Evolutionary conservation across 37 sponge, comb jelly and placozoan species (phyloP).

Genomic region (Axinella damicornis): DNA sequence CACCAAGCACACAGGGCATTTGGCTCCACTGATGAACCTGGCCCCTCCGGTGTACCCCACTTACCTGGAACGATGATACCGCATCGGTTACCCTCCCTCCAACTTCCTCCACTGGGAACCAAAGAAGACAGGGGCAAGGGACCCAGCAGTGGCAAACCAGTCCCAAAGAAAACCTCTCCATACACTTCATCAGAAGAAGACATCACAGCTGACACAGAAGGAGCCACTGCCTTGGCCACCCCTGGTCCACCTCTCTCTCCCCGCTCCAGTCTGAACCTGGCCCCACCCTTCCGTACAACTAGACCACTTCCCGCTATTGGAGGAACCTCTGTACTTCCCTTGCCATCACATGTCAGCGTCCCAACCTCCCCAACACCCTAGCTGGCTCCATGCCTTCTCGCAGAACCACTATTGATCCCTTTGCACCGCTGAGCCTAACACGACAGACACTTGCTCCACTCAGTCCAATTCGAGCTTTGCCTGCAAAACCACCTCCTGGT

Average conservation of each 20-base stretch:
- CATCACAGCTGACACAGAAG: background rate
- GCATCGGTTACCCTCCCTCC: conserved; percentile 27
- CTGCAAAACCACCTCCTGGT: background rate
- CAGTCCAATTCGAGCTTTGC: background rate
- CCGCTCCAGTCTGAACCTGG: background rate
- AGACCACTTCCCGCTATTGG: conserved; percentile 27
- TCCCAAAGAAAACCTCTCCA: conserved; percentile 44
- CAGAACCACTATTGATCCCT: conserved; percentile 30
- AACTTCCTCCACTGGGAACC: background rate
- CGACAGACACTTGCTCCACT: background rate
- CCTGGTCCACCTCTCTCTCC: background rate
- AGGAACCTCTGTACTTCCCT: conserved; percentile 18
- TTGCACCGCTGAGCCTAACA: conserved; percentile 28
- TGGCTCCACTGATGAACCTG: background rate
- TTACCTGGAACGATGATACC: conserved; percentile 58
- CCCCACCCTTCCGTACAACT: conserved; percentile 17
- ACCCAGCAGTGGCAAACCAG: conserved; percentile 42
- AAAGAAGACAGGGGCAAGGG: conserved; percentile 50
- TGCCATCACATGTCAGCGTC: background rate
- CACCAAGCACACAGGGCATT: conserved; percentile 46
- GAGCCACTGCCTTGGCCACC: background rate
- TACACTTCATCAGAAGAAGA: conserved; percentile 61
- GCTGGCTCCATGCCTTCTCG: conserved; percentile 39
- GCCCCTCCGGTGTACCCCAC: background rate
- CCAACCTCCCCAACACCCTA: background rate